Evolutionary conservation across 2,888 invertebrate genomes (phyloP), one percentile per base, ranked within the genome.

Genomic region (Idaea aversata): DNA sequence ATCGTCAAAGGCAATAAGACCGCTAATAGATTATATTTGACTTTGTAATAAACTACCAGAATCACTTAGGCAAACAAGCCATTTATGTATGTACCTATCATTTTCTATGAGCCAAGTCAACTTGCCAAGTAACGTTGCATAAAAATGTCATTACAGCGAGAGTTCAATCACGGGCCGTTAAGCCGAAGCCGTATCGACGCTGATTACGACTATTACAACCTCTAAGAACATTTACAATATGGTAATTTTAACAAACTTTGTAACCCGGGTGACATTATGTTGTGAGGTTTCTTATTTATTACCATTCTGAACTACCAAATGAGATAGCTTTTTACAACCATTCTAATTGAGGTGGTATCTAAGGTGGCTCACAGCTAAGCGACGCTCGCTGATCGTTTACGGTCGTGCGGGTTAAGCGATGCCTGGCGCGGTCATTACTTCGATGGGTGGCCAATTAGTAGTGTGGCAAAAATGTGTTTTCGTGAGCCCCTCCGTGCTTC

Each of bases 81-180:
- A 13, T 47, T 47, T 47, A 47, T 47, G 47, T 13, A 47, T 7
- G 47, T 13, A 47, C 13, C 25, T 47, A 47, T 13, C 47, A 47
- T 47, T 47, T 47, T 47, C 47, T 47, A 47, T 47, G 47, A 47
- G 47, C 47, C 47, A 47, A 47, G 47, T 7, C 47, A 10, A 47
- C 10, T 47, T 47, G 47, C 47, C 47, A 47, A 47, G 47, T 47
- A 10, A 13, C 47, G 47, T 10, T 47, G 47, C 47, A 47, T 47
- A 47, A 47, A 47, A 47, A 47, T 47, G 47, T 47, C 47, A 47
- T 47, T 47, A 47, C 47, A 75, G 75, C 69, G 74, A 71, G 34
- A 75, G 25, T 57, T 16, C 38, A 60, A 25, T 68, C 10, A 16
- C 58, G 35, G 63, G 7, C 7, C 25, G 16, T 5, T 15, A 64